Evolutionary conservation across 2,888 invertebrate genomes (phyloP), one percentile per base, ranked within the genome.

Genomic region (Unio pictorum): DNA sequence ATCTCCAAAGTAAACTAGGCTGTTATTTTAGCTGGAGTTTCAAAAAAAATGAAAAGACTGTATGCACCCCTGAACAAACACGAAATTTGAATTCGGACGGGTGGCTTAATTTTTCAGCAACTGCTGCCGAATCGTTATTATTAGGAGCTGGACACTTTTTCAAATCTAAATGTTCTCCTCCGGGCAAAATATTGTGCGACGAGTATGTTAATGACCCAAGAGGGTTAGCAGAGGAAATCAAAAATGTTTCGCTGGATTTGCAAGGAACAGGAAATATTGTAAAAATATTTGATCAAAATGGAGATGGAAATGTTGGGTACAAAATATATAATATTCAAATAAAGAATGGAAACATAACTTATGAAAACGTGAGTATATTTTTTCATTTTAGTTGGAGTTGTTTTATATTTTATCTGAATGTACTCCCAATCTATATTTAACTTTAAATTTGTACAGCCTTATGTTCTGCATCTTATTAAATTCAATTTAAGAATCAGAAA

Each of bases 271-370:
- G 63, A 4, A 17, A 30, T 23, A 4, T n/a, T 4, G 23, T 59
- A 17, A 28, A 34, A 54, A 23, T 73, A 8, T 73, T 73, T 55
- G 62, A 70, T 55, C 55, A 65, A 2, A 71, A 73, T 30, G 73
- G 73, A 17, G 71, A 73, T 56, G 73, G 73, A 45, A 68, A 61
- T n/a, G 66, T 68, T 4, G 73, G 73, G 11, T 73, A 73, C 54
- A 66, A 54, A 55, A 73, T 73, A 3, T 68, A 73, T 55, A 63
- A 71, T 23, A 55, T 71, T 2, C 65, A 71, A 15, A 3, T 15
- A 15, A 45, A 11, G 15, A 3, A 45, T 1, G 45, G 45, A 45
- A 11, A 45, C 15, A 11, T 45, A 2, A 3, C 4, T 11, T 45
- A 45, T 15, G 45, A 45, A 45, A 45, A 45, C 45, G 45, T 45